These are phyloP conservation scores for Amblyraja radiata DNA, from an alignment of 2,797 vertebrate genomes.

Conservation along the genomic window DNA sequence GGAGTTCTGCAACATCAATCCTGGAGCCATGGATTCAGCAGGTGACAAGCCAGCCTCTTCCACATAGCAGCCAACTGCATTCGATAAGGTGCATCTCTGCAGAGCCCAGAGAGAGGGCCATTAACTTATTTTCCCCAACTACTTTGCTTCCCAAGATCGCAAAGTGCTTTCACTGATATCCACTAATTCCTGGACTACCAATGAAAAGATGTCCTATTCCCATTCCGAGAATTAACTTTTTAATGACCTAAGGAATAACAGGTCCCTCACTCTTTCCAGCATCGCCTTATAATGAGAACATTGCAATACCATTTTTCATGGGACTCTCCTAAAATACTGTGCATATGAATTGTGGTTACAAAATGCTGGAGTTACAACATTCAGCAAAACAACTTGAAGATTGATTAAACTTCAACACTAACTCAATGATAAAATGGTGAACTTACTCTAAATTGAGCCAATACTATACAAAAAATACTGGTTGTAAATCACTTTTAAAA, in stretches of 20 bases:
- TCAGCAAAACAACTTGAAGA: background rate
- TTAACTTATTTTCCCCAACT: background rate
- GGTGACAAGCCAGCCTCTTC: background rate
- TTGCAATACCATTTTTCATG: background rate
- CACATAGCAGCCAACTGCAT: background rate
- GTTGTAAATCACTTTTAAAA: background rate
- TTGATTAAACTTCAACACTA: background rate
- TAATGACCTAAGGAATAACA: background rate
- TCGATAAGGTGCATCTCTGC: background rate
- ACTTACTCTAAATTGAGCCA: background rate
- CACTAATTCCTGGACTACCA: background rate
- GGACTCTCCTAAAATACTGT: background rate
- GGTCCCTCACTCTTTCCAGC: background rate
- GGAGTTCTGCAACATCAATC: background rate
- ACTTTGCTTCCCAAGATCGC: background rate
- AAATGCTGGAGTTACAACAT: background rate
- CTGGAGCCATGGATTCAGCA: background rate
- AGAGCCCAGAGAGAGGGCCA: background rate
- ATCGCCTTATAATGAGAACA: background rate
- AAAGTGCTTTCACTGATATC: background rate
- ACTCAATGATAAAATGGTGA: background rate
- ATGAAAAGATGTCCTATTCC: background rate
- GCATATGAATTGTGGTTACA: background rate
- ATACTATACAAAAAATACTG: background rate
- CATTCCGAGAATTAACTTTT: background rate